These are phyloP conservation scores for Pseudochirops corinnae DNA, from an alignment of 2,797 vertebrate species.

Conservation along the genomic window DNA sequence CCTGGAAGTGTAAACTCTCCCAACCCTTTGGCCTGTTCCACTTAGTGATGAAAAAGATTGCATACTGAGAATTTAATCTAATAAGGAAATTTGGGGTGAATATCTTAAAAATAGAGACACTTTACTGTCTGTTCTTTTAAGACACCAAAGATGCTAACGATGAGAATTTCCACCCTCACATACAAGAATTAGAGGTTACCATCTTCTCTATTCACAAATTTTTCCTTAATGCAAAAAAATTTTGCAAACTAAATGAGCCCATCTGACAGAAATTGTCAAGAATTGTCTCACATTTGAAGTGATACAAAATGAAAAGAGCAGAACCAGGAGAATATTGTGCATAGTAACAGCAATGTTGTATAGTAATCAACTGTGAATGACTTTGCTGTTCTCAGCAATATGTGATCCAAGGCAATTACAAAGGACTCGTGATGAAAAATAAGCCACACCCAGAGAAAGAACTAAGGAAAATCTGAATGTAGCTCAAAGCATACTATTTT, in stretches of 20 bases:
- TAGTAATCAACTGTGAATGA: neutral
- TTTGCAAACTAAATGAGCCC: neutral
- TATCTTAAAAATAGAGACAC: neutral
- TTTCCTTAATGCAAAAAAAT: neutral
- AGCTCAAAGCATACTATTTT: neutral
- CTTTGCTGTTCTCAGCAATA: neutral
- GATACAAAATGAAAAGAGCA: neutral
- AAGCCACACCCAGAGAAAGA: neutral
- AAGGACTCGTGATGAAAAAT: neutral
- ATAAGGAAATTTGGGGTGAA: neutral
- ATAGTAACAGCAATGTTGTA: neutral
- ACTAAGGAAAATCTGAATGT: neutral
- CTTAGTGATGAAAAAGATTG: neutral
- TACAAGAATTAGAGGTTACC: neutral
- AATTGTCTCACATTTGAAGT: neutral
- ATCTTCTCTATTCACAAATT: neutral
- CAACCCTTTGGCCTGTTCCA: neutral
- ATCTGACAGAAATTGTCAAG: neutral
- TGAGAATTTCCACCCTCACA: neutral
- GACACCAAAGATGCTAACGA: neutral
- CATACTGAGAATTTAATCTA: neutral
- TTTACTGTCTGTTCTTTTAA: neutral
- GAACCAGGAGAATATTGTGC: neutral
- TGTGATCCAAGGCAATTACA: neutral
- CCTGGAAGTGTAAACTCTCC: neutral